Base-by-base conservation (phyloP, 1,140 invertebrate species). In the Formica selysi region DNA sequence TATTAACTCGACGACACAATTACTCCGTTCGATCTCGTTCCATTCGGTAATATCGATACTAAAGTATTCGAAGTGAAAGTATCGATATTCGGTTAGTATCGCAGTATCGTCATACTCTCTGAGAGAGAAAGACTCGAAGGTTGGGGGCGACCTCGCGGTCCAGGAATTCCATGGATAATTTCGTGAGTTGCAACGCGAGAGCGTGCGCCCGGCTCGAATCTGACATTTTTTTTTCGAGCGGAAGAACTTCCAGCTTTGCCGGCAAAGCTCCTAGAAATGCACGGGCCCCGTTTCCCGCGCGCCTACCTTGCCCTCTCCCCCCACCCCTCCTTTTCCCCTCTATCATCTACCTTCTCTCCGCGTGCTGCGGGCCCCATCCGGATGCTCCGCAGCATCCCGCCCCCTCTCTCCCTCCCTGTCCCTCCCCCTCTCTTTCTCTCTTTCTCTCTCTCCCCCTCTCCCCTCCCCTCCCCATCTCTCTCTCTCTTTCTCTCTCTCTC, bases 131-230 rank as follows among this genome's bases (percentile, higher is more conserved):
- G 61, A 67, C 36, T 62, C 3, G 19, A 78, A 84, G 62, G 70
- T 54, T 36, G 5, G 29, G 29, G 8, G 26, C 83, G 74, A 86
- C 48, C 64, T 86, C 68, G 67, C 76, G 76, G 79, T 81, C 85
- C 90, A 87, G 89, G 88, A 92, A 93, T 93, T 93, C 92, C 86
- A 81, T 76, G 87, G 89, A 93, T 32, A 32, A 29, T 93, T 93
- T 92, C 86, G 90, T 70, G 61, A 78, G 78, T 62, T 79, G 76
- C 68, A 88, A 88, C 85, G 85, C 62, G 88, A 89, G 89, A 91
- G 89, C 91, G 86, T 89, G 89, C 89, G 36, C 64, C 57, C 6
- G 91, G 87, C 89, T 89, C 78, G 89, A 88, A 73, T 87, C 87
- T 90, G 87, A 91, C 88, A 22, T 22, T 22, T 22, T 22, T 22